Percentiles rank a stretch among this genome's conserved stretches.
Conservation (phyloP, 2,113 vertebrate species). For the Dicentrarchus labrax region DNA sequence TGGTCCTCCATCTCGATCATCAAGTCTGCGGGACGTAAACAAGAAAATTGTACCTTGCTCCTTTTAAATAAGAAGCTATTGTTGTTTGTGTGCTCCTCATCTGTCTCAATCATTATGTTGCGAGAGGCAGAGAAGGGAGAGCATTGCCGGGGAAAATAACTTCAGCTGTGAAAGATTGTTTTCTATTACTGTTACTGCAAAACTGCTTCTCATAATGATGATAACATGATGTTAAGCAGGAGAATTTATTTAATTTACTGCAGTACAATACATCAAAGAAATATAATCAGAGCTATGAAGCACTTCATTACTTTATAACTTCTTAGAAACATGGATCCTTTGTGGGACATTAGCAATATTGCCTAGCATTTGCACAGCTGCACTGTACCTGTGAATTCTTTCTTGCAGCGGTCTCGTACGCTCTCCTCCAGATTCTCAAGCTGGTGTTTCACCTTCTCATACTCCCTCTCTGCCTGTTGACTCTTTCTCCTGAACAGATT, state of each 20-base stretch:
- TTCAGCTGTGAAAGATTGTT: slow-evolving; percentile 51
- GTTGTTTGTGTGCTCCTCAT: slow-evolving; percentile 20
- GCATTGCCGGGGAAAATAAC: slow-evolving; percentile 35
- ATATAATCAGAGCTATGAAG: slow-evolving; percentile 54
- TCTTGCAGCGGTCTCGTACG: slow-evolving; percentile 97
- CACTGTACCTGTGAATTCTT: slow-evolving; percentile 95
- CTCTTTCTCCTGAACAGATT: slow-evolving; percentile 91
- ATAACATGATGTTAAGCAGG: slow-evolving; percentile 42
- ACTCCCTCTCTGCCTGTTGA: slow-evolving; percentile 96
- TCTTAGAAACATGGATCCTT: slow-evolving; percentile 32
- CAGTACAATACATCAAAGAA: slow-evolving; percentile 48
- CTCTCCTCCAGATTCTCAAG: slow-evolving; percentile 97
- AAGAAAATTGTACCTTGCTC: neutral
- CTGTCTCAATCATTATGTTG: slow-evolving; percentile 43
- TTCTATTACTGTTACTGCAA: slow-evolving; percentile 52
- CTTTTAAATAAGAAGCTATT: slow-evolving; percentile 31
- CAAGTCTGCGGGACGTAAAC: slow-evolving; percentile 85
- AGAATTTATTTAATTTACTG: slow-evolving; percentile 49
- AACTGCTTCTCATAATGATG: slow-evolving; percentile 47
- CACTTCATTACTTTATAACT: slow-evolving; percentile 55
- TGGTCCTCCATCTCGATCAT: slow-evolving; percentile 99
- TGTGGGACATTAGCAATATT: slow-evolving; percentile 20
- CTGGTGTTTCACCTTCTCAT: slow-evolving; percentile 97
- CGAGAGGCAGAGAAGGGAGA: slow-evolving; percentile 6
- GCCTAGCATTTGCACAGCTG: neutral